Percentiles rank a stretch among this genome's conserved stretches.
Conservation (phyloP, 2,888 invertebrate genomes). For the Lasioglossum zephyrum region DNA sequence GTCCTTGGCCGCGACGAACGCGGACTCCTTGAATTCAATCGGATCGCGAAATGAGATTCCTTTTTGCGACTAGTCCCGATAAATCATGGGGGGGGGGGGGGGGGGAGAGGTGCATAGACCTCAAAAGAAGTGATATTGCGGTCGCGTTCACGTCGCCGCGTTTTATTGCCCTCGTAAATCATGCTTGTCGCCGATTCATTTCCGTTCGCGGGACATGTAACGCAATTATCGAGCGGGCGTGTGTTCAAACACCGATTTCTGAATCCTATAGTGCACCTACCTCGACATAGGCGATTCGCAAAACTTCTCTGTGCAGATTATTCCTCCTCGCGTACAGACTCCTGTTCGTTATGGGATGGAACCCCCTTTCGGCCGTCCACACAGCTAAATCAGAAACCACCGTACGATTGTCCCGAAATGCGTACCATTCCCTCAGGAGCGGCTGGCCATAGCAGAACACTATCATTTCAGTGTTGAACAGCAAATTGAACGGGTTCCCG, state of each 20-base stretch:
- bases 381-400: conserved; percentile 61
- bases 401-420: conserved; percentile 65
- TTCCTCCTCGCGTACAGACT: conserved; percentile 70
- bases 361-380: conserved; percentile 62
- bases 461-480: conserved; percentile 75
- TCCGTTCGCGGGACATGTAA: background rate
- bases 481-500: conserved; percentile 69
- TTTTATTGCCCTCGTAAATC: conserved; percentile 22
- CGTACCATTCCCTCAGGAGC: conserved; percentile 74
- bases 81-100: background rate
- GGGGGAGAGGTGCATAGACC: background rate
- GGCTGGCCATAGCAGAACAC: conserved; percentile 68
- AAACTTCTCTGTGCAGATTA: conserved; percentile 65
- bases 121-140: background rate
- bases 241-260: background rate
- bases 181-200: conserved; percentile 9
- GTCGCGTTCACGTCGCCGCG: background rate
- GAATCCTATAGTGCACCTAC: conserved; percentile 55
- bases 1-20: conserved; percentile 47
- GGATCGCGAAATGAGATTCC: background rate
- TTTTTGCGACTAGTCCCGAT: background rate
- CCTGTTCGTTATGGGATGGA: conserved; percentile 33
- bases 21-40: conserved; percentile 46
- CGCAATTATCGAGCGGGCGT: conserved; percentile 19
- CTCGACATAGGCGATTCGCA: conserved; percentile 68